Percentiles rank a stretch among this genome's conserved stretches.
Conservation (phyloP, 2,888 invertebrate genomes). For the Nomada hirtipes region DNA sequence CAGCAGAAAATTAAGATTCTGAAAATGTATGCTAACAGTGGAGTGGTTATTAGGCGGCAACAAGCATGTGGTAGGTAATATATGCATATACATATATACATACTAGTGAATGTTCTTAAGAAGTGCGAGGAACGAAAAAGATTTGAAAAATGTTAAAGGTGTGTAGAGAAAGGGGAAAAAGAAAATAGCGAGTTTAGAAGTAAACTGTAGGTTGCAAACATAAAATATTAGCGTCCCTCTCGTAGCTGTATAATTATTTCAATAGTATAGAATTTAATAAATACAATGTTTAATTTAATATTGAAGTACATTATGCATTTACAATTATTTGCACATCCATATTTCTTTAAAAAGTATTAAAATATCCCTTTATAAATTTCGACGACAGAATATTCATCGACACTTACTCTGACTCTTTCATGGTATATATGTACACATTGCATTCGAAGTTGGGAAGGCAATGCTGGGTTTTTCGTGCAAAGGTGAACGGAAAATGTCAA, state of each 20-base stretch:
- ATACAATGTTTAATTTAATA: neutral
- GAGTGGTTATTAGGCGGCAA: neutral
- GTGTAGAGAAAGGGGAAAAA: too few species aligned
- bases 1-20: constrained; percentile 1
- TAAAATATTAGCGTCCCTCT: too few species aligned
- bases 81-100: neutral
- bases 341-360: neutral
- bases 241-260: too few species aligned
- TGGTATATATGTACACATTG: neutral
- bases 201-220: too few species aligned
- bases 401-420: neutral
- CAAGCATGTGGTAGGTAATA: neutral
- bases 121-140: neutral
- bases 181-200: neutral
- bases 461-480: neutral
- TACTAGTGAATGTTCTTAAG: neutral
- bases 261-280: too few species aligned
- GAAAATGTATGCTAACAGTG: neutral
- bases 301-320: too few species aligned
- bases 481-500: too few species aligned
- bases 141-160: neutral
- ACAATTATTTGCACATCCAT: neutral
- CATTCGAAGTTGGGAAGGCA: neutral
- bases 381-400: constrained; percentile 4
- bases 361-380: neutral